Evolutionary conservation across 2,888 invertebrate species (phyloP).

Genomic region (Tetranychus truncatus): DNA sequence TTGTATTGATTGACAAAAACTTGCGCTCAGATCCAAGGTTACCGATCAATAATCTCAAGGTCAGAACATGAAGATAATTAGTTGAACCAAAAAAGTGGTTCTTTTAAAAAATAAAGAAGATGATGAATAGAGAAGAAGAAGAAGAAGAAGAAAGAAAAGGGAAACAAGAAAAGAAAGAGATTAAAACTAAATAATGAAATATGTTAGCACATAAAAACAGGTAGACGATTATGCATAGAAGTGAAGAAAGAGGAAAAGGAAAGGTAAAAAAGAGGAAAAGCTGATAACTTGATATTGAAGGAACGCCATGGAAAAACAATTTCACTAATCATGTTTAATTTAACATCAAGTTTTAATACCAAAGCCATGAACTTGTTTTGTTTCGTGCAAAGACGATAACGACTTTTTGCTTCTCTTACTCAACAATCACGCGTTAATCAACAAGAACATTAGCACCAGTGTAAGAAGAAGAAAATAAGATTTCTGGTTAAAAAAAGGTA

Average conservation of each 20-base stretch:
- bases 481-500: not conserved
- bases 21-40: not conserved
- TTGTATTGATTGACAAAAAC: no score
- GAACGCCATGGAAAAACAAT: not conserved
- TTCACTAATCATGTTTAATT: not conserved
- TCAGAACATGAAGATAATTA: not conserved
- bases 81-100: not conserved
- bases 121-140: not conserved
- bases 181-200: no score
- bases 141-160: not conserved
- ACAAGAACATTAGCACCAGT: not conserved
- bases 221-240: no score
- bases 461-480: not conserved
- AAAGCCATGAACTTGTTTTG: not conserved
- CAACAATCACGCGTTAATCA: not conserved
- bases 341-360: not conserved
- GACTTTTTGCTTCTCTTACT: not conserved
- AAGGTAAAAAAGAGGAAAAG: no score
- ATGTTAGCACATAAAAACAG: no score
- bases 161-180: no score
- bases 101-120: not conserved
- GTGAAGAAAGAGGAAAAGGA: no score
- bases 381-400: not conserved
- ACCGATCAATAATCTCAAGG: not conserved
- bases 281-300: no score